Conservation (phyloP, 2,797 vertebrate species). For the Taeniopygia guttata region DNA sequence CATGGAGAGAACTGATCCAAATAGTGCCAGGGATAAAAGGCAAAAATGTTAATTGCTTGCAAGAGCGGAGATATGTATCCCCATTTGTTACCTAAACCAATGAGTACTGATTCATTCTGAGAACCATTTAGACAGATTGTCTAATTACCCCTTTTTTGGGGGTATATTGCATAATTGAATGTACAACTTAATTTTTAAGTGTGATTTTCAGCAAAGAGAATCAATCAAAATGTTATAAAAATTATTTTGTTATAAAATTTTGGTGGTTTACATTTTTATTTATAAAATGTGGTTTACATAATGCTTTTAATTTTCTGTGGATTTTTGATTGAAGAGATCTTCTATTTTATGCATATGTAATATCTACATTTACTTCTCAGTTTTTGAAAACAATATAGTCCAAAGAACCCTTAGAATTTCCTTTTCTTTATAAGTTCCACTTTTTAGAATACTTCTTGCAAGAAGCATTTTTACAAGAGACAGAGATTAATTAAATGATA, state of each 20-base stretch:
- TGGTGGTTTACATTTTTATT: not conserved
- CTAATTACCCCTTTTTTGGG: not conserved
- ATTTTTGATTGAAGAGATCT: not conserved
- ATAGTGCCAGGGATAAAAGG: not conserved
- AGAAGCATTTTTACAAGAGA: conserved; percentile 1
- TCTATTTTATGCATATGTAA: not conserved
- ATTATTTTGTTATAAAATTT: not conserved
- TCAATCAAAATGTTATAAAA: not conserved
- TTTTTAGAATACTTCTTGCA: not conserved
- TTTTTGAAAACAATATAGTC: not conserved
- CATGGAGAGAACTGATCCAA: not conserved
- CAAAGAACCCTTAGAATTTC: not conserved
- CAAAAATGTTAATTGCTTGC: not conserved
- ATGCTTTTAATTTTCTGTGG: not conserved
- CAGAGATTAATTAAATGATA: conserved; percentile 1
- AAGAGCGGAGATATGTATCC: not conserved
- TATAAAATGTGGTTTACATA: not conserved
- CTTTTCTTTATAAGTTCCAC: not conserved
- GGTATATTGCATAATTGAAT: not conserved
- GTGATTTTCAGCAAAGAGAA: not conserved
- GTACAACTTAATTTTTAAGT: not conserved
- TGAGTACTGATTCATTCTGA: not conserved
- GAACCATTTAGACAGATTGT: not conserved
- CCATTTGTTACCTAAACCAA: not conserved
- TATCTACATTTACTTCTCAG: not conserved